Conservation (phyloP, 2,888 invertebrate genomes). For the Macaria notata region DNA sequence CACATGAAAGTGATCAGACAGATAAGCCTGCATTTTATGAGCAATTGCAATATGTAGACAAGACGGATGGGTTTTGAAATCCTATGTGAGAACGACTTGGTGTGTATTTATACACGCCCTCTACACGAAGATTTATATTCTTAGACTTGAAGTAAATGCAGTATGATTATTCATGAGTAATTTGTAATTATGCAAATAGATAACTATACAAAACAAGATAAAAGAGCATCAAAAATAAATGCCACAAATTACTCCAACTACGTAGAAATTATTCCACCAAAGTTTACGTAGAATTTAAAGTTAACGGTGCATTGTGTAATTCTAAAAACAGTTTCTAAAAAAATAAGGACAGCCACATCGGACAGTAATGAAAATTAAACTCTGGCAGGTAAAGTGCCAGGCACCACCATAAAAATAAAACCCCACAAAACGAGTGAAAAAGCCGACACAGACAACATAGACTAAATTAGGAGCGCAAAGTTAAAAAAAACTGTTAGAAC, state of each 20-base stretch:
- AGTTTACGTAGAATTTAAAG: no score
- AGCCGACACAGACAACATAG: not conserved
- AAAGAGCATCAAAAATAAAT: no score
- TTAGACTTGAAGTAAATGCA: no score
- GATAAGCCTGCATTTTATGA: slow-evolving; percentile 12
- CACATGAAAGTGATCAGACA: no score
- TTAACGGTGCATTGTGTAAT: no score
- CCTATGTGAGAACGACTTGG: slow-evolving; percentile 43
- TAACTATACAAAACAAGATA: no score
- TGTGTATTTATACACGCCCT: slow-evolving; percentile 51
- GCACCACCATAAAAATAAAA: slow-evolving; percentile 6
- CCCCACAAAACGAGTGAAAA: slow-evolving; percentile 5
- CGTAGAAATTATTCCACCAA: no score
- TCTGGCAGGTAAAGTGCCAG: slow-evolving; percentile 12
- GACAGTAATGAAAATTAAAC: slow-evolving; percentile 20
- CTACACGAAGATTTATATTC: slow-evolving; percentile 20
- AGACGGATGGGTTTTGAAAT: slow-evolving; percentile 25
- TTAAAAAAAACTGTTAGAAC: no score
- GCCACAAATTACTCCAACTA: no score
- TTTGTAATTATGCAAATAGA: no score
- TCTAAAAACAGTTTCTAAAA: not conserved
- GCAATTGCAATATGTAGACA: slow-evolving; percentile 21
- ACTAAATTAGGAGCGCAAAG: not conserved
- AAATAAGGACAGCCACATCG: not conserved
- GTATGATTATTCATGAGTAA: no score